These are phyloP conservation scores for Brevimyrus niger DNA, from an alignment of 2,113 vertebrate genomes.

Conservation along the genomic window DNA sequence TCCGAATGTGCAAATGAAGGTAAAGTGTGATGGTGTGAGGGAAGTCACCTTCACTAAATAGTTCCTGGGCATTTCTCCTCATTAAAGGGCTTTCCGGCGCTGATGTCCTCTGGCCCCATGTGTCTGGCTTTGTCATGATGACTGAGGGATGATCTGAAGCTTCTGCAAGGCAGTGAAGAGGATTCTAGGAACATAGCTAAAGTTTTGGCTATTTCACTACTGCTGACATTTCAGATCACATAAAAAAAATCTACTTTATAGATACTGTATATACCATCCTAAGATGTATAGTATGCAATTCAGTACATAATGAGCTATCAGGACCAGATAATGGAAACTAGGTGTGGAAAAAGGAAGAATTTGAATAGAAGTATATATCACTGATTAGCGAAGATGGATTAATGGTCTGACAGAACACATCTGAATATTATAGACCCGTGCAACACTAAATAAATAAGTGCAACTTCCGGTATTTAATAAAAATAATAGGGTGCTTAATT, in stretches of 20 bases:
- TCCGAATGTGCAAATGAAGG: background rate
- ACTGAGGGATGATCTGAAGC: background rate
- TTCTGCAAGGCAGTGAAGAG: background rate
- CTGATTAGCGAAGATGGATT: background rate
- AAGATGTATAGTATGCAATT: background rate
- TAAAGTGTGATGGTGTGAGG: background rate
- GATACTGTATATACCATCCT: background rate
- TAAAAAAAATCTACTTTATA: background rate
- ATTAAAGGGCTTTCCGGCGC: background rate
- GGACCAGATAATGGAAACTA: background rate
- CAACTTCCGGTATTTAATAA: background rate
- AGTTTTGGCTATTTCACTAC: background rate
- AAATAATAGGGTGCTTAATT: background rate
- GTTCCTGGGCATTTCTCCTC: background rate
- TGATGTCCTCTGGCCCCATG: background rate
- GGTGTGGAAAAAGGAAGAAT: background rate
- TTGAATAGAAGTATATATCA: background rate
- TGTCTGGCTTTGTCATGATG: background rate
- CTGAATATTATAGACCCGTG: background rate
- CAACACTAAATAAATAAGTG: background rate
- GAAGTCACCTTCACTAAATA: conserved; percentile 3
- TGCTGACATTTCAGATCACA: background rate
- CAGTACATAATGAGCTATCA: background rate
- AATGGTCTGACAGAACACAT: background rate
- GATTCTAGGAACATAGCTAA: background rate